A percentile compares a stretch with the other conserved stretches of the same genome.
Conservation (phyloP, 2,888 invertebrate genomes). For the Drosophila anomalata region DNA sequence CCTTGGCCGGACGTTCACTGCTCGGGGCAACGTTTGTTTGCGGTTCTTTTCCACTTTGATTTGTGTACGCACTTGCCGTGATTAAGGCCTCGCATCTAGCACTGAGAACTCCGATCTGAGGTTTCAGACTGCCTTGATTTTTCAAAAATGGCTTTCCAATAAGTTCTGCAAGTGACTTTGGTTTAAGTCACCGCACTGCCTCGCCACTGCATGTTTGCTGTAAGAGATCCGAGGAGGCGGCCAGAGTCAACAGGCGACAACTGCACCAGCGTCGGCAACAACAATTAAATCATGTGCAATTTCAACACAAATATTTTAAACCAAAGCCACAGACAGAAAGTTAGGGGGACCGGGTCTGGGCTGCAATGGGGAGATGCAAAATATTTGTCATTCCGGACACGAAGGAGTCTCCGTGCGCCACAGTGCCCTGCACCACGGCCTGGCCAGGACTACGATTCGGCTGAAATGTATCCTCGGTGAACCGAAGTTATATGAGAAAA, state of each 20-base stretch:
- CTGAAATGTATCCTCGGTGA: background rate
- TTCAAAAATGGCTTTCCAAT: constrained; percentile 26
- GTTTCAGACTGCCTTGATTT: constrained; percentile 16
- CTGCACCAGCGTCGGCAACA: constrained; percentile 52
- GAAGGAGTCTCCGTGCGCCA: constrained; percentile 50
- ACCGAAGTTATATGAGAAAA: background rate
- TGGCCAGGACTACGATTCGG: background rate
- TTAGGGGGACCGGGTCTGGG: background rate
- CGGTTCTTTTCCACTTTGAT: constrained; percentile 76
- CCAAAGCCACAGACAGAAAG: constrained; percentile 57
- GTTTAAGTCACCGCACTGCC: constrained; percentile 54
- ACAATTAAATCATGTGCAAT: constrained; percentile 78
- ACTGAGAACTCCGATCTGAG: background rate
- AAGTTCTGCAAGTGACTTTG: constrained; percentile 65
- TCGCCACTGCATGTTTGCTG: constrained; percentile 47
- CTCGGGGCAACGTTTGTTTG: constrained; percentile 74
- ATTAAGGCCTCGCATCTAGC: constrained; percentile 55
- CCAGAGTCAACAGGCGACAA: constrained; percentile 38
- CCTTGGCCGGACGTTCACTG: constrained; percentile 31
- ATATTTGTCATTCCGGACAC: constrained; percentile 76
- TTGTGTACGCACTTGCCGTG: constrained; percentile 64
- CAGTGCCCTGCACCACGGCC: constrained; percentile 14
- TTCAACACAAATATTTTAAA: constrained; percentile 75
- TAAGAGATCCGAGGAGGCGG: constrained; percentile 65
- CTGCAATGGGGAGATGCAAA: constrained; percentile 62